Base-by-base conservation (phyloP, 2,888 invertebrate genomes). In the Apodemia mormo region DNA sequence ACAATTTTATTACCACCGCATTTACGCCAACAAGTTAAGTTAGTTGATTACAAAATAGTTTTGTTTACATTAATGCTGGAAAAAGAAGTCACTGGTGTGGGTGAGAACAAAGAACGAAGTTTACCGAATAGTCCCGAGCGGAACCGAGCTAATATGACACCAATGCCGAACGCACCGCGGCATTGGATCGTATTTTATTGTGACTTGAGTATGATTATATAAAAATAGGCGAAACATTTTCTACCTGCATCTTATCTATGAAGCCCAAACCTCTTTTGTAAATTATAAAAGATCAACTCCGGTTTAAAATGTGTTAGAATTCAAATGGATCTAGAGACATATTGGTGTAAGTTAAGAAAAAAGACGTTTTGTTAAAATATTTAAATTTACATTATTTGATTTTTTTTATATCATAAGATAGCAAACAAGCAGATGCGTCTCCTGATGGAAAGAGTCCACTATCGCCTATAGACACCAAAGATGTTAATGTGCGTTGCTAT, bases 51-150 rank as follows among this genome's bases (percentile, higher is more conserved):
- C 76, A 73, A 75, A 78, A 76, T 74, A 75, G 76, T 76, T 68
- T 76, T 77, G 76, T 78, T 78, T 76, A 77, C 73, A 73, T 77
- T 75, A 72, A 70, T 73, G 75, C 73, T 71, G 71, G 72, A 71
- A 73, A 74, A 72, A 74, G 74, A 75, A 77, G 75, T 74, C 73
- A 74, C 74, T 72, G 74, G 70, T 75, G 45, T 79, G 71, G 72
- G 74, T 73, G 58, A 67, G 68, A 58, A 68, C 77, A 78, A 75
- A 66, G 67, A 65, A 72, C 80, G 80, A 78, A 74, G 78, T 76
- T 67, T 70, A 70, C 80, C 84, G 84, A 85, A 75, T 78, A 73
- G 71, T 72, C 77, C 83, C 88, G 84, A 86, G 84, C 84, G 83
- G 81, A 82, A 78, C 72, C 82, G 82, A 82, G 61, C 37, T 37